Percentiles rank a stretch among this genome's conserved stretches.
These are phyloP conservation scores for Leptinotarsa lineolata DNA, from an alignment of 1,140 invertebrate species.

Conservation along the genomic window DNA sequence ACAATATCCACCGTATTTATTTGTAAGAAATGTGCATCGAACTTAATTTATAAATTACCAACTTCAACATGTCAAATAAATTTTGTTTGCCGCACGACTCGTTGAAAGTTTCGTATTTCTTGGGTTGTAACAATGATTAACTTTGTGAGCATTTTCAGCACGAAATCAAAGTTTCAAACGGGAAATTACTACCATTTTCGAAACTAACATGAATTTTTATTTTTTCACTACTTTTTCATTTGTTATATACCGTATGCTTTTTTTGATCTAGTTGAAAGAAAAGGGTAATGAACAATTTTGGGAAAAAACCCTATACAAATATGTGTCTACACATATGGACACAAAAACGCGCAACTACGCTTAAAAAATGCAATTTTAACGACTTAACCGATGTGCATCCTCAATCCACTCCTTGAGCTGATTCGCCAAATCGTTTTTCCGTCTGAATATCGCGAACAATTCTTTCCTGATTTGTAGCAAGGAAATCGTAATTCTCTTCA, in stretches of 20 bases:
- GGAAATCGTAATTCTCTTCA: constrained; percentile 9
- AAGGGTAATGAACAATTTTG: too few species aligned
- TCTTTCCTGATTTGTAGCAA: neutral
- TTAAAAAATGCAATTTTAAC: too few species aligned
- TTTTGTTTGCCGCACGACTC: constrained; percentile 2
- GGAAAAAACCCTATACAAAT: too few species aligned
- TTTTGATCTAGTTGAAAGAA: too few species aligned
- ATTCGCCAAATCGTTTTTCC: neutral
- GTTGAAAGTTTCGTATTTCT: neutral
- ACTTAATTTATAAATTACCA: constrained; percentile 16
- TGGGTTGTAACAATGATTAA: neutral
- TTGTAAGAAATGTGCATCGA: constrained; percentile 22
- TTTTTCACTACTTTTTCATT: too few species aligned
- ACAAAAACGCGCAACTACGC: too few species aligned
- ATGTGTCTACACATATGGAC: too few species aligned
- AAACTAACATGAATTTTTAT: too few species aligned
- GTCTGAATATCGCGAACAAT: neutral
- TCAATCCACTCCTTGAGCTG: neutral
- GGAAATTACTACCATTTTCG: too few species aligned
- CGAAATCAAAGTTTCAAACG: neutral
- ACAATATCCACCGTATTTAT: constrained; percentile 26
- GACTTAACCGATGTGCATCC: too few species aligned
- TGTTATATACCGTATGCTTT: too few species aligned
- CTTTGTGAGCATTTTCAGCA: neutral
- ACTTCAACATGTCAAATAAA: constrained; percentile 23